Evolutionary conservation across 2,888 invertebrate genomes (phyloP), one percentile per base, ranked within the genome.

Genomic region (Lampropteryx suffumata): DNA sequence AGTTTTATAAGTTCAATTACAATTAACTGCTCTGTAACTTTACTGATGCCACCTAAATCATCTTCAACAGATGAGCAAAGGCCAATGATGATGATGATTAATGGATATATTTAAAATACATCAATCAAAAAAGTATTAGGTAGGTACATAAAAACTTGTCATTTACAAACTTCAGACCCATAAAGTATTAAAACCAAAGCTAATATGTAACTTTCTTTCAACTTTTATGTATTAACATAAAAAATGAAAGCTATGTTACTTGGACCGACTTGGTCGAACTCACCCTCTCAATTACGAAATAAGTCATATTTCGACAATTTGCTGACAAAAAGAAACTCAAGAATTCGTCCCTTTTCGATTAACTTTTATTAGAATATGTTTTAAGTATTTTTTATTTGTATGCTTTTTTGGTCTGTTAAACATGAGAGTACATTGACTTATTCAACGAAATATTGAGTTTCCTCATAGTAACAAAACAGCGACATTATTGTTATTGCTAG

Each of bases 281-380:
- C 4, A 17, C 17, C 17, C 17, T 17, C 17, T 17, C 17, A 40
- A 34, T 28, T 33, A 39, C 27, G 11, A 9, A 47, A 39, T 26
- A 26, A 13, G 35, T 32, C 33, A 17, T 27, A 47, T 37, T 17
- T 28, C 27, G 21, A 12, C 33, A 27, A 28, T 30, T 24, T 24
- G 13, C 32, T n/a, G 5, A 21, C 9, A 26, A 37, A n/a, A 27
- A 21, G 14, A 26, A 35, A 11, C 21, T 12, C 3, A 42, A 26
- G 17, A 30, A 17, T 36, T 30, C 4, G 14, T 36, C 17, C 32
- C 12, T 28, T 39, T 40, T 40, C 28, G 39, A 33, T 33, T 27
- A 33, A 27, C 12, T 33, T 32, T 26, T 17, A 42, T 30, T 35
- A 12, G 41, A 36, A 48, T 34, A 34, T 32, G 14, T 28, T 33